Conservation (phyloP, 2,888 invertebrate genomes). For the Scaptomyza tumidula region DNA sequence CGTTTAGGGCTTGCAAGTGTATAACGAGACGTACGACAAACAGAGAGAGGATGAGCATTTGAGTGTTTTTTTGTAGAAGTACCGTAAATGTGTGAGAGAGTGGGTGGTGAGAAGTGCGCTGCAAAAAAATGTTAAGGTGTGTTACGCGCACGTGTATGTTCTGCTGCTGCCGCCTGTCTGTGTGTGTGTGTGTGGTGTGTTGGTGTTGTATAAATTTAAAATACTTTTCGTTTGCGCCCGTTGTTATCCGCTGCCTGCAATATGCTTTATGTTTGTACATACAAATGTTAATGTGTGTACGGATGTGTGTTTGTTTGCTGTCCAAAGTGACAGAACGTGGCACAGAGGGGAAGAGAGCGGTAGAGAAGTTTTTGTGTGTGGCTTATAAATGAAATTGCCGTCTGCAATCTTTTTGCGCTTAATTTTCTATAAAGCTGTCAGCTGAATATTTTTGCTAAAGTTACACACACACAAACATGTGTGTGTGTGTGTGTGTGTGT, state of each 20-base stretch:
- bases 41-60: not conserved
- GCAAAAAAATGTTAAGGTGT: conserved; percentile 45
- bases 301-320: conserved; percentile 22
- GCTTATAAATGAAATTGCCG: conserved; percentile 52
- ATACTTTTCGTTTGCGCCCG: conserved; percentile 58
- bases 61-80: too few species aligned
- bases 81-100: conserved; percentile 7
- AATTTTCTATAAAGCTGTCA: conserved; percentile 55
- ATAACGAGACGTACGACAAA: conserved; percentile 31
- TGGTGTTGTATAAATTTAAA: conserved; percentile 64
- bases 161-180: not conserved
- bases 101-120: conserved; percentile 21
- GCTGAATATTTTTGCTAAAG: conserved; percentile 10
- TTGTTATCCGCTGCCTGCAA: conserved; percentile 38
- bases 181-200: conserved; percentile 12
- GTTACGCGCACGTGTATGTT: conserved; percentile 38
- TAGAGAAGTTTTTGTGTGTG: conserved; percentile 5
- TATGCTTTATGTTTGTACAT: conserved; percentile 45
- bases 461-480: not conserved
- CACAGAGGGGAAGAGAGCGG: not conserved
- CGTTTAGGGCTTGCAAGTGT: conserved; percentile 54
- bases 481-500: not conserved
- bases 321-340: conserved; percentile 58
- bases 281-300: conserved; percentile 24
- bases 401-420: conserved; percentile 59